Evolutionary conservation across 1,140 invertebrate species (phyloP).

Genomic region (Maconellicoccus hirsutus): DNA sequence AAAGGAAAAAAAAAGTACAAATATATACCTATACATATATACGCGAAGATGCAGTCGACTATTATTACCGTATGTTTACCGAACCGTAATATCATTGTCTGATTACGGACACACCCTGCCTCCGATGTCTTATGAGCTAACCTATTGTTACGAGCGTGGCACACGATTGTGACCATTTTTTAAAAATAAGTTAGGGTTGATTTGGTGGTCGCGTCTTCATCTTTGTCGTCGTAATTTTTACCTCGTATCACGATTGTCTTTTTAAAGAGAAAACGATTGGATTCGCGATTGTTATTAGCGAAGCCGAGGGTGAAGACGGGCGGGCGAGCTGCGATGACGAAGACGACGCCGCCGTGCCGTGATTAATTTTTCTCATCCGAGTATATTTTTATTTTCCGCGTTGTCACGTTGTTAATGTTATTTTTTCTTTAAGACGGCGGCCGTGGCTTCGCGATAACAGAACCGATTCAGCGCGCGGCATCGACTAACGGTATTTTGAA

Average conservation of each 20-base stretch:
- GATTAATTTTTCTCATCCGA: not conserved
- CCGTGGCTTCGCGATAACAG: too few species aligned
- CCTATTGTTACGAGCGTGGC: constrained; percentile 6
- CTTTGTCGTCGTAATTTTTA: not conserved
- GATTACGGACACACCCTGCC: constrained; percentile 18
- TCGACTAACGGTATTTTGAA: too few species aligned
- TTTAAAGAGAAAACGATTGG: not conserved
- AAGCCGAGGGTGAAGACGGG: not conserved
- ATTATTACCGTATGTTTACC: constrained; percentile 19
- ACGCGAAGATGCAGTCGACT: not conserved
- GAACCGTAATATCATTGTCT: constrained; percentile 19
- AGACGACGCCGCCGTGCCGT: not conserved
- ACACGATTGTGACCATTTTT: constrained; percentile 20
- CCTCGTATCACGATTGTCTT: not conserved
- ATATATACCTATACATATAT: not conserved
- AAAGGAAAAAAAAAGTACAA: too few species aligned
- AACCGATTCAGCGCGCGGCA: too few species aligned
- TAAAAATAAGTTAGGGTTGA: constrained; percentile 12
- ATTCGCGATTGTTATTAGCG: not conserved
- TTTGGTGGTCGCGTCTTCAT: not conserved
- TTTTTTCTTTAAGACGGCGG: not conserved
- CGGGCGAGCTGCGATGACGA: not conserved
- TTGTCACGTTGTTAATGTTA: not conserved
- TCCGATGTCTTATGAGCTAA: not conserved
- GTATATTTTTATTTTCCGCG: not conserved